phyloP scores from a whole-genome alignment of 2,888 invertebrate genomes.

The Epirrhoe tristata region DNA sequence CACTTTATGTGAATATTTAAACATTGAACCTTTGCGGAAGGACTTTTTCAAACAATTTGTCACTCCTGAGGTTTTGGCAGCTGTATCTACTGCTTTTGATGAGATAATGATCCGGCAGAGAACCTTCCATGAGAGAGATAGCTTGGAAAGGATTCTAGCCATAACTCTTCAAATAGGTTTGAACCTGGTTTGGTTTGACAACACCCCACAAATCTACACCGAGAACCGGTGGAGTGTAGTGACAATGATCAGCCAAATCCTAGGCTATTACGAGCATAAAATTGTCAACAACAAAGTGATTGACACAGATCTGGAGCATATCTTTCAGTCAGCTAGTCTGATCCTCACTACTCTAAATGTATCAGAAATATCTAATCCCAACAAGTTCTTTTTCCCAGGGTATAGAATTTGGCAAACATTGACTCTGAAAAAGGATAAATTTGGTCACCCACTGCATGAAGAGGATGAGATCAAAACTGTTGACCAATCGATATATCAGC shows the following conservation, averaged over 20 bases:
- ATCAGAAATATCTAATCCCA: conserved; percentile 55
- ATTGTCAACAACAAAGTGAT: conserved; percentile 67
- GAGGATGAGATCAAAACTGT: conserved; percentile 56
- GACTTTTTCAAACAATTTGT: conserved; percentile 71
- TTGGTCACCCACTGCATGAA: conserved; percentile 54
- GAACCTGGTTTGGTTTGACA: conserved; percentile 71
- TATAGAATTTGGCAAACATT: conserved; percentile 70
- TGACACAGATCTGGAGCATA: conserved; percentile 69
- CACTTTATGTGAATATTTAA: conserved; percentile 79
- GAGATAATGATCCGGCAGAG: conserved; percentile 65
- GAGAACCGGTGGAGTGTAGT: conserved; percentile 58
- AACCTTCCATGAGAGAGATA: conserved; percentile 56
- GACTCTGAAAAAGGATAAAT: conserved; percentile 20
- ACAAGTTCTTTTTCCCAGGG: conserved; percentile 64
- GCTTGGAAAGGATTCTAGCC: conserved; percentile 68
- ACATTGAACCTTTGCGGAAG: conserved; percentile 59
- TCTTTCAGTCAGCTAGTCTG: conserved; percentile 67
- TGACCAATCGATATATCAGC: conserved; percentile 16
- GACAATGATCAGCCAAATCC: conserved; percentile 62
- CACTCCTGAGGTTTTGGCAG: conserved; percentile 62
- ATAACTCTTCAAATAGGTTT: conserved; percentile 71
- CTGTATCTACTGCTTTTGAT: conserved; percentile 63
- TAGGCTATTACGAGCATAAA: conserved; percentile 71
- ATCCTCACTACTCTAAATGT: conserved; percentile 61
- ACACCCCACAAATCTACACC: conserved; percentile 61